Evolutionary conservation across 2,113 vertebrate species (phyloP), one percentile per base, ranked within the genome.

Genomic region (Mus spicilegus): DNA sequence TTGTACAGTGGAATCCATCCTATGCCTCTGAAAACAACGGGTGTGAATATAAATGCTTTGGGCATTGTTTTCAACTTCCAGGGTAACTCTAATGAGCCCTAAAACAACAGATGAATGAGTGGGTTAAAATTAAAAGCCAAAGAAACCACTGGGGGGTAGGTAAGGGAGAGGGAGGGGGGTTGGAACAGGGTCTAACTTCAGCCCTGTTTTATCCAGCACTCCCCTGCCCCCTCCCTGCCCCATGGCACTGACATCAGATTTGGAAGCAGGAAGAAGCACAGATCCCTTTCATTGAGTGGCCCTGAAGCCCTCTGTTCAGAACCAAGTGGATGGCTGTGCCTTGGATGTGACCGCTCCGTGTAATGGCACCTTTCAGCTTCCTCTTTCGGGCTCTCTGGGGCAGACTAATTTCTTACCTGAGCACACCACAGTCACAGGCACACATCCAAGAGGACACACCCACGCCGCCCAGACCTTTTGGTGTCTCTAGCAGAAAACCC

Each of bases 371-470:
- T 65, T 39, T 80, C 2, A 3, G 36, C 33, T 84, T 56, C 90
- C 28, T 49, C 8, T 1, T 54, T 8, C 39, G 7, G 2, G 22
- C 9, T 28, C 63, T 90, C 70, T 4, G 19, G 86, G 26, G 14
- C 26, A 67, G 26, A 0, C 24, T 26, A 5, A 6, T 26, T 7
- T 65, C n/a, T 63, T 92, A 7, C 39, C 5, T 24, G 61, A 30
- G 28, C 28, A 16, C 16, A 20, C 39, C n/a, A 7, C 3, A 24
- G 46, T 93, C 61, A 61, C 0, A 65, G 19, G 26, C 24, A 24
- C 6, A 3, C 16, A 3, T 0, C 19, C 49, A 22, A 20, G 9
- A 33, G n/a, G 12, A 58, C 8, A n/a, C 1, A 0, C 6, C 49
- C 22, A 1, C 1, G 36, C 28, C 36, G 3, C 0, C 9, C 24